Base-by-base conservation (phyloP, 2,888 invertebrate species). In the Junonia oenone region DNA sequence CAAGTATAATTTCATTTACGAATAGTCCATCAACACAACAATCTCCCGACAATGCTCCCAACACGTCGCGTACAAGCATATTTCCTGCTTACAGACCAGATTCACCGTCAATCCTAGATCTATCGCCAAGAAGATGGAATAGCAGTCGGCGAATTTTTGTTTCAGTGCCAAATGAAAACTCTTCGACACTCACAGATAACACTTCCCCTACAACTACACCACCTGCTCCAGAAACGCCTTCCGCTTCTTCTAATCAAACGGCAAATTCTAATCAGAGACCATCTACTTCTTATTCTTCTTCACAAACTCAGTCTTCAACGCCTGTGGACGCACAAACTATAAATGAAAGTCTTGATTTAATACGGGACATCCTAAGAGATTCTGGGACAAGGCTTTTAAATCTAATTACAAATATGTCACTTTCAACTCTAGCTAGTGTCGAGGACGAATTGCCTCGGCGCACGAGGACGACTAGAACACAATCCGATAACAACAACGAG, bases 331-430 rank as follows among this genome's bases (percentile, higher is more conserved):
- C 87, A 33, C 82, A 83, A 62, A 77, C 86, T 8, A 86, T 90
- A 43, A 86, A 85, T 53, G 87, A 90, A 60, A 90, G 89, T 57
- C 76, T 91, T 19, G 85, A 90, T 60, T 68, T 89, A 19, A 90
- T 91, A 50, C 76, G 90, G 11, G 89, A 89, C 58, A 90, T 90
- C 58, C 71, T 91, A 8, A 76, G 90, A 49, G 90, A 90, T 67
- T 91, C 90, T 0, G 90, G 90, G 2, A 84, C 87, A 8, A 73
- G 90, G 48, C 67, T 91, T 14, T 69, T 91, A 37, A 88, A 90
- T 64, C 72, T 90, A 47, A 90, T 91, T 48, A 88, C 88, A 0
- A 84, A 87, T 51, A 87, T 89, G 84, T 89, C 90, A 0, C 62
- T 86, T 58, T 80, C 88, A 5, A 85, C 83, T 6, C 64, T 89